Evolutionary conservation across 2,113 vertebrate species (phyloP).

Genomic region (Naja naja): DNA sequence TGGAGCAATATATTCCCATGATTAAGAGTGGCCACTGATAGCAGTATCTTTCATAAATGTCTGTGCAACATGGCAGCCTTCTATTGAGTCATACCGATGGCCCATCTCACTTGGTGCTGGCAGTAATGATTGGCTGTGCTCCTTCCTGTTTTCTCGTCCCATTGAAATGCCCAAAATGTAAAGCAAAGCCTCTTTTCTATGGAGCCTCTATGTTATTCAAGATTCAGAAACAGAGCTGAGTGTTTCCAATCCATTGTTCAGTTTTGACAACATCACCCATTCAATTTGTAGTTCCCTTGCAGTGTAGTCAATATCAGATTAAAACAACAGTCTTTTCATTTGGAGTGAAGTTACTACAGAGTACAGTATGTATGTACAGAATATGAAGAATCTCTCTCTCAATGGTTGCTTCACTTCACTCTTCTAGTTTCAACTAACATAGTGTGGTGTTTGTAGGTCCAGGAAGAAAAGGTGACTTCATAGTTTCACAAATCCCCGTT

Average conservation of each 20-base stretch:
- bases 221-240: not conserved
- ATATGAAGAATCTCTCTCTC: not conserved
- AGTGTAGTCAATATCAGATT: not conserved
- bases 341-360: not conserved
- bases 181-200: not conserved
- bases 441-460: not conserved
- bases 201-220: not conserved
- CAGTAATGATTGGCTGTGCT: not conserved
- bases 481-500: not conserved
- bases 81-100: not conserved
- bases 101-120: not conserved
- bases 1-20: conserved; percentile 6
- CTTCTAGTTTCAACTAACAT: not conserved
- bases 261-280: not conserved
- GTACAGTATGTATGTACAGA: not conserved
- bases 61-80: not conserved
- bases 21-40: not conserved
- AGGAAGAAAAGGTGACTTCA: not conserved
- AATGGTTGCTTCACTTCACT: not conserved
- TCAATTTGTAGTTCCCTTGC: not conserved
- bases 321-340: not conserved
- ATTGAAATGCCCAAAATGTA: not conserved
- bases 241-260: not conserved
- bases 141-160: not conserved
- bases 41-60: not conserved